These are phyloP conservation scores for Periophthalmodon schlosseri DNA, from an alignment of 2,113 vertebrate genomes.

Conservation along the genomic window DNA sequence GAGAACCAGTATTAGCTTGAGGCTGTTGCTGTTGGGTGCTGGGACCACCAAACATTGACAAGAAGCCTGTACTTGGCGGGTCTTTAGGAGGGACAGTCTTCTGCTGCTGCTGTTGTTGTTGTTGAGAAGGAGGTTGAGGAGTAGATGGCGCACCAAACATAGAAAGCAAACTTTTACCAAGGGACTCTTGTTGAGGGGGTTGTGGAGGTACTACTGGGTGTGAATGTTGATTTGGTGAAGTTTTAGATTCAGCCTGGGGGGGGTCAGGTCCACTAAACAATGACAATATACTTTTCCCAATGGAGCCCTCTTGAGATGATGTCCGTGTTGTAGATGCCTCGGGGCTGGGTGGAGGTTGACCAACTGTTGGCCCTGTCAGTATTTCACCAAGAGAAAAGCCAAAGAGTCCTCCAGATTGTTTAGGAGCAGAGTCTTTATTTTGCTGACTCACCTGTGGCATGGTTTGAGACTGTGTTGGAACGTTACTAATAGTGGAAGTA, in stretches of 20 bases:
- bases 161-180: constrained; percentile 63
- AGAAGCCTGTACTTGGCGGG: constrained; percentile 55
- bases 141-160: constrained; percentile 62
- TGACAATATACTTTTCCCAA: constrained; percentile 71
- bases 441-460: constrained; percentile 51
- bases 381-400: constrained; percentile 81
- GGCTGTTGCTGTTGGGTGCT: constrained; percentile 57
- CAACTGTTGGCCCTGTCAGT: constrained; percentile 56
- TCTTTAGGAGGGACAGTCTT: constrained; percentile 61
- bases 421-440: constrained; percentile 65
- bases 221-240: constrained; percentile 27
- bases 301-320: constrained; percentile 63
- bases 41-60: constrained; percentile 64
- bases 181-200: constrained; percentile 54
- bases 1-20: constrained; percentile 58
- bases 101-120: constrained; percentile 30
- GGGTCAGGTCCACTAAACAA: constrained; percentile 63
- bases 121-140: constrained; percentile 33
- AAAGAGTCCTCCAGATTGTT: constrained; percentile 73
- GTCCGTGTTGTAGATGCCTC: constrained; percentile 30
- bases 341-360: constrained; percentile 24
- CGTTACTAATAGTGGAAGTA: constrained; percentile 20
- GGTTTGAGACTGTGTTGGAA: constrained; percentile 45
- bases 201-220: constrained; percentile 38
- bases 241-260: constrained; percentile 54